Base-by-base conservation (phyloP, 2,888 invertebrate genomes). In the Cerastis rubricosa region DNA sequence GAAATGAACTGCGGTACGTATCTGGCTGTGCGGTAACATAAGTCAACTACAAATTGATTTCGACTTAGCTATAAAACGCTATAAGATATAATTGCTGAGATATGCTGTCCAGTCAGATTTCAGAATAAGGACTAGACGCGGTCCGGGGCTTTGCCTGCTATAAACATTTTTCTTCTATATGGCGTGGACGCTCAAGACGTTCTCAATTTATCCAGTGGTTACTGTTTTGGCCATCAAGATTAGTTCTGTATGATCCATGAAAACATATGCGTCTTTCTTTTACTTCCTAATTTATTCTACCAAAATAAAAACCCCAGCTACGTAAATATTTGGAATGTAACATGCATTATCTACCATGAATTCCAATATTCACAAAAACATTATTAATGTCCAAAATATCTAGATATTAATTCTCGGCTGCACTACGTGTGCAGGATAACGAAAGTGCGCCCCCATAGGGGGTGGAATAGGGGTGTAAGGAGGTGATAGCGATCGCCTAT, bases 401-500 rank as follows among this genome's bases (percentile, higher is more conserved):
- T 77, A 80, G 80, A 81, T 75, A 81, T 78, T 76, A 78, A 85
- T 84, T 76, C 85, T 80, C 80, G 74, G 85, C 77, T 89, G 89
- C 87, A 87, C 81, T 86, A 84, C 83, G 86, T 86, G 86, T 84
- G 85, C 78, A 75, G 85, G 85, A 74, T 87, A 86, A 86, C 85
- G 74, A 85, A 81, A 82, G 76, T 75, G 68, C 81, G 69, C 84
- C 78, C 85, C 86, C 85, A 71, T 64, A 9, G 66, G 86, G 84
- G 81, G 81, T 51, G 43, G 47, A 63, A 47, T 22, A 45, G 59
- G 67, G 66, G 57, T 49, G 64, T n/a, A 47, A 71, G 85, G 85
- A 80, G 80, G 69, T 82, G 91, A 89, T 90, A 88, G 85, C 87
- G 88, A 93, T 93, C 91, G 89, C 86, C 90, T 91, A 91, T 91